Base-by-base conservation (phyloP, 92 coral and sea anemone species). In the Palythoa grandiflora region DNA sequence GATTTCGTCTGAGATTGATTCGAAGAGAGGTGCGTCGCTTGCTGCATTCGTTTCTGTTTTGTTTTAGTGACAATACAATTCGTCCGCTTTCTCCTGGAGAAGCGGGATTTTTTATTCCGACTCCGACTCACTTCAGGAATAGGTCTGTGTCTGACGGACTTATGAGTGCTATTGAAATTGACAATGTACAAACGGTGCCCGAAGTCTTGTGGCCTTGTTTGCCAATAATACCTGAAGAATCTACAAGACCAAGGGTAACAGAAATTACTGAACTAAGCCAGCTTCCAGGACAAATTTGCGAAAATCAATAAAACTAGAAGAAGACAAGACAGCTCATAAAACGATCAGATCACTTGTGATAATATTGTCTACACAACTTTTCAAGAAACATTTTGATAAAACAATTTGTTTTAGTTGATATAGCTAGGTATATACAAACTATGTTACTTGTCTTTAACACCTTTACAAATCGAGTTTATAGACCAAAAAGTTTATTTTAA, bases 131-230 rank as follows among this genome's bases (percentile, higher is more conserved):
- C 59, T 92, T 92, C 84, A 84, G 99, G 63, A 91, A 90, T 60
- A 92, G 99, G 35, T 97, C 98, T 37, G 95, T 89, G 8, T 97
- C 99, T 1, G 95, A 95, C n/a, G 95, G 95, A 10, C 92, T 97
- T 20, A 93, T 97, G 60, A 89, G 87, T 83, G 93, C 96, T 1
- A 79, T 90, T 63, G 96, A 92, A 63, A 47, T 91, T 61, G 95
- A 93, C 71, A 84, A 90, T 9, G 94, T 38, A 11, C 85, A 59
- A 9, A 84, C 89, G 21, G 90, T 79, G 9, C 94, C 96, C 55
- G 97, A 94, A 74, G 87, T 78, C 51, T 51, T 91, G 17, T 95
- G 94, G 87, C 48, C 83, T 16, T 87, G 93, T 16, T 73, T 95
- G 28, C 98, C 98, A 15, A 88, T 89, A 16, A 95, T 95, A n/a